Conservation (phyloP, 2,888 invertebrate species). For the Shargacucullia verbasci region DNA sequence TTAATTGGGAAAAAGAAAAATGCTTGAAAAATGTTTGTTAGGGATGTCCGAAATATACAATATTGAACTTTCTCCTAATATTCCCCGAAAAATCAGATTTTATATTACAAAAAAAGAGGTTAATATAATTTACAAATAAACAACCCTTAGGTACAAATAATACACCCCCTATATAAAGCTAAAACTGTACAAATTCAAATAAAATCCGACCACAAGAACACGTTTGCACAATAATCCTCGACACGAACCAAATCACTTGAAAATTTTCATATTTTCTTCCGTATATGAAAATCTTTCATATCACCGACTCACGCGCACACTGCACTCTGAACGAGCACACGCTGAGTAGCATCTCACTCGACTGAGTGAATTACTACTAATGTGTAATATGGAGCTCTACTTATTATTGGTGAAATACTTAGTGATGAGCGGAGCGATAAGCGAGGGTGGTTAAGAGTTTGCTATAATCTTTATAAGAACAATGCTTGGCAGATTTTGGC, state of each 20-base stretch:
- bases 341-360: slow-evolving; percentile 79
- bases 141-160: background rate
- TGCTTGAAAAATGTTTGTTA: too few relatives aligned
- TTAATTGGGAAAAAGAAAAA: too few relatives aligned
- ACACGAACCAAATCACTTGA: slow-evolving; percentile 58
- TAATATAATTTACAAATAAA: too few relatives aligned
- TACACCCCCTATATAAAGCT: slow-evolving; percentile 14
- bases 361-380: slow-evolving; percentile 77
- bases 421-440: slow-evolving; percentile 68
- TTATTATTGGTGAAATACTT: slow-evolving; percentile 58
- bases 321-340: slow-evolving; percentile 78
- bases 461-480: too few relatives aligned
- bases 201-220: slow-evolving; percentile 46
- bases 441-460: slow-evolving; percentile 27
- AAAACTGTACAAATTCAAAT: slow-evolving; percentile 23
- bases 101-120: too few relatives aligned
- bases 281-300: slow-evolving; percentile 36
- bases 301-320: slow-evolving; percentile 71
- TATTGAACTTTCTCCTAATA: too few relatives aligned
- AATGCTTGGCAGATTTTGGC: too few relatives aligned
- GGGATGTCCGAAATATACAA: too few relatives aligned
- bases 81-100: too few relatives aligned
- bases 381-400: slow-evolving; percentile 69
- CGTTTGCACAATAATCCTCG: slow-evolving; percentile 24
- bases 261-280: slow-evolving; percentile 39